Conservation (phyloP, 92 coral and sea anemone species). For the Epizoanthus rinbou region DNA sequence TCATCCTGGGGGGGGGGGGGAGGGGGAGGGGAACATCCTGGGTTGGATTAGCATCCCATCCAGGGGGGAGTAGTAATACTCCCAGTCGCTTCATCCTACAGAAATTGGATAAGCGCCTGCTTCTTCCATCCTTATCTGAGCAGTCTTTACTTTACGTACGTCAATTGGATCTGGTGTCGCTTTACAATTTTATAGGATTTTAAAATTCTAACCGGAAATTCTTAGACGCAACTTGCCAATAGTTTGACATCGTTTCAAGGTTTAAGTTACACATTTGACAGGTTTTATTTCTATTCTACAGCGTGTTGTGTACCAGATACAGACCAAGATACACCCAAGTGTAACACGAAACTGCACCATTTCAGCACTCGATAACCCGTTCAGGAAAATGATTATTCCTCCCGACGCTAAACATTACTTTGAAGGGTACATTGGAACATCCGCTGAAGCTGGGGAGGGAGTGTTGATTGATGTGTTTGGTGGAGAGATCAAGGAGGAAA, state of each 20-base stretch:
- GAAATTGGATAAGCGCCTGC: too few relatives aligned
- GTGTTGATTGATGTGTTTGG: slow-evolving; percentile 17
- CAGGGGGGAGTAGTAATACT: too few relatives aligned
- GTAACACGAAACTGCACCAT: slow-evolving; percentile 12
- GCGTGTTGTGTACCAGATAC: slow-evolving; percentile 1
- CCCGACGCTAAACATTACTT: slow-evolving; percentile 10
- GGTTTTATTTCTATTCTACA: neutral
- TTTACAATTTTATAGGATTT: too few relatives aligned
- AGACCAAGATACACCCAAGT: neutral
- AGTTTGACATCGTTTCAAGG: neutral
- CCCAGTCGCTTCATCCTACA: too few relatives aligned
- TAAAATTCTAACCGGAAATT: too few relatives aligned
- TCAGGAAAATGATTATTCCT: slow-evolving; percentile 25
- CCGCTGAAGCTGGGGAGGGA: neutral
- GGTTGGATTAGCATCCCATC: too few relatives aligned
- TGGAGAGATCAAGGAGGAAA: slow-evolving; percentile 2
- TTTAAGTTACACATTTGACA: slow-evolving; percentile 7
- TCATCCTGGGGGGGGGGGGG: too few relatives aligned
- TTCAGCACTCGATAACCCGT: slow-evolving; percentile 7
- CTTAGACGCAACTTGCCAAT: neutral
- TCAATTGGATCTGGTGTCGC: too few relatives aligned
- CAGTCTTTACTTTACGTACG: too few relatives aligned
- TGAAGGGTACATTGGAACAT: neutral
- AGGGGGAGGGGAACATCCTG: too few relatives aligned
- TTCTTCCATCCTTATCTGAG: too few relatives aligned